Conservation (phyloP, 2,888 invertebrate genomes). For the Yponomeuta evonymella region DNA sequence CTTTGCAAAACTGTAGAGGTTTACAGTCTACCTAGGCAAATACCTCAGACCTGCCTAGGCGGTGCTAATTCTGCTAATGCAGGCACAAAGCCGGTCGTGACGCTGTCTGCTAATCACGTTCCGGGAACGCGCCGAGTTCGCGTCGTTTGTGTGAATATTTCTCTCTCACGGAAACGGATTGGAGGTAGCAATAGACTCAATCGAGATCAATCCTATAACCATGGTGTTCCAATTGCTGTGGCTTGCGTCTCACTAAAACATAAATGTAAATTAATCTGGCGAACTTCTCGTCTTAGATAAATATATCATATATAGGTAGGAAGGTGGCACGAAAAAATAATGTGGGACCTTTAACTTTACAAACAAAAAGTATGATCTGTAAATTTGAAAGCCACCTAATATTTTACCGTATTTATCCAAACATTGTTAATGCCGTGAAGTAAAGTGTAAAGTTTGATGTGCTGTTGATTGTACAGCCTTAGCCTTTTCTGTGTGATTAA, state of each 20-base stretch:
- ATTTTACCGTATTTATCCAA: no score
- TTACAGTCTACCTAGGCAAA: not conserved
- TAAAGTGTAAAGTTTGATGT: no score
- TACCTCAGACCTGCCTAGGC: conserved; percentile 10
- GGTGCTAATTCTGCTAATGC: conserved; percentile 71
- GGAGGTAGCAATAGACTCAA: not conserved
- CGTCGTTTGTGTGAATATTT: conserved; percentile 43
- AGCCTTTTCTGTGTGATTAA: no score
- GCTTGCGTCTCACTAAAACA: no score
- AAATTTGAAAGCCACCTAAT: not conserved
- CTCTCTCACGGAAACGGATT: conserved; percentile 29
- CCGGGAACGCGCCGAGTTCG: conserved; percentile 48
- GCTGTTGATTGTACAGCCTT: no score
- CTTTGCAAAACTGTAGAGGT: not conserved
- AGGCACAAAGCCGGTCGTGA: conserved; percentile 71
- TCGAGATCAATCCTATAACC: no score
- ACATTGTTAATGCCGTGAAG: no score
- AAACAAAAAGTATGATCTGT: not conserved
- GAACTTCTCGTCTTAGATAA: no score
- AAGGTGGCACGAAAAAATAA: no score
- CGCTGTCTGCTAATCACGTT: conserved; percentile 69
- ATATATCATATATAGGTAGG: no score
- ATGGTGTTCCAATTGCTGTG: no score
- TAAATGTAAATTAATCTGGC: no score
- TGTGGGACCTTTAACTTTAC: not conserved